Conservation (phyloP, 2,797 vertebrate species). For the Peromyscus melanophrys region DNA sequence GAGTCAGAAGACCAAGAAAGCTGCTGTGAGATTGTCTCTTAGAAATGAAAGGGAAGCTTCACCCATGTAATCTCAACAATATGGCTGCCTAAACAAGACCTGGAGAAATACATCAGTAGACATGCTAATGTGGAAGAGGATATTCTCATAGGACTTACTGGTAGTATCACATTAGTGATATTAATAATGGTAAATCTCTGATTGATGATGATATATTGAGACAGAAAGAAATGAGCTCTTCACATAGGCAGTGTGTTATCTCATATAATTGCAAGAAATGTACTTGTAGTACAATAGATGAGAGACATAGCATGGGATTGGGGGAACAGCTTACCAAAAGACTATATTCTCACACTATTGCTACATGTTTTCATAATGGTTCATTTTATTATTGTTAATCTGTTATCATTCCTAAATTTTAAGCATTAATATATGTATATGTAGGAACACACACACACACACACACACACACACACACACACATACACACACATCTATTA, state of each 20-base stretch:
- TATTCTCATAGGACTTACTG: background rate
- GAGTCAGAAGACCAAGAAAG: background rate
- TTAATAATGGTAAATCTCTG: background rate
- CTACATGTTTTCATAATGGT: background rate
- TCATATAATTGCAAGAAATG: background rate
- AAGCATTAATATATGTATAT: background rate
- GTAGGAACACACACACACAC: background rate
- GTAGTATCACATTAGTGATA: background rate
- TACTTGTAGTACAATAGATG: too few species aligned
- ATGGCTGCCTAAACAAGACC: background rate
- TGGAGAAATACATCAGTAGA: too few species aligned
- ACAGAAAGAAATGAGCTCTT: background rate
- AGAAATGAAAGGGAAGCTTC: background rate
- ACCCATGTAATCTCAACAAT: background rate
- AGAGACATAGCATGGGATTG: background rate
- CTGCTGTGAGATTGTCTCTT: background rate
- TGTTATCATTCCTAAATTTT: background rate
- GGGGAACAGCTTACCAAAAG: background rate
- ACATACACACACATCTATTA: background rate
- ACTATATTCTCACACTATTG: background rate
- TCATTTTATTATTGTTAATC: background rate
- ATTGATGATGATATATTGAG: background rate
- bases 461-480: background rate
- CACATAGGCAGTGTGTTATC: background rate
- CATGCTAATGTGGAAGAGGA: background rate